phyloP scores from a whole-genome alignment of 2,113 vertebrate genomes.

The Echinops telfairi region DNA sequence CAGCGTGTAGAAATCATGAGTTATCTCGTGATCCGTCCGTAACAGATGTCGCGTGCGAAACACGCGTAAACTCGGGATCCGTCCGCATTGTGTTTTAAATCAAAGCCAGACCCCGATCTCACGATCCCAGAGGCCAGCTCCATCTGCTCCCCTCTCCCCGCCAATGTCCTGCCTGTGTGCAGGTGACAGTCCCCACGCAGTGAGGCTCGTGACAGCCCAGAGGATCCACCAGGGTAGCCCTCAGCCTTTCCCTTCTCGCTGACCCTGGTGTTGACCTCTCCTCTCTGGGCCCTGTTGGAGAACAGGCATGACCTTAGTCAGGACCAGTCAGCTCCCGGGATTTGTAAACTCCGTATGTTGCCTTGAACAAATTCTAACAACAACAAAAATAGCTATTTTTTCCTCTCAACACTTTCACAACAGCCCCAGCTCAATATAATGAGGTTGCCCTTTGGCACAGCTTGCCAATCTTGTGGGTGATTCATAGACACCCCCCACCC shows the following conservation, averaged over 20 bases:
- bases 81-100: no score
- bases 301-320: neutral
- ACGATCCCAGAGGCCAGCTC: neutral
- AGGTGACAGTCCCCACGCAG: neutral
- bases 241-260: neutral
- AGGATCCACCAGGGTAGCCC: neutral
- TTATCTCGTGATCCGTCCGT: no score
- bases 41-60: no score
- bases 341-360: neutral
- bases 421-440: slow-evolving; percentile 34
- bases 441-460: slow-evolving; percentile 60
- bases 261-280: neutral
- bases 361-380: neutral
- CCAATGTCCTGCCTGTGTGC: accelerated
- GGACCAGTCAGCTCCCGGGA: neutral
- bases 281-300: accelerated
- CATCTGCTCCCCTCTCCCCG: neutral
- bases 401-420: neutral
- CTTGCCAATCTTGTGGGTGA: slow-evolving; percentile 49
- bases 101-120: neutral
- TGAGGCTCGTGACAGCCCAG: neutral
- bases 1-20: no score
- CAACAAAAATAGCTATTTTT: neutral
- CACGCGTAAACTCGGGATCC: no score
- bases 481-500: slow-evolving; percentile 50